These are phyloP conservation scores for Dendrolimus houi DNA, from an alignment of 2,888 invertebrate genomes.

Conservation along the genomic window DNA sequence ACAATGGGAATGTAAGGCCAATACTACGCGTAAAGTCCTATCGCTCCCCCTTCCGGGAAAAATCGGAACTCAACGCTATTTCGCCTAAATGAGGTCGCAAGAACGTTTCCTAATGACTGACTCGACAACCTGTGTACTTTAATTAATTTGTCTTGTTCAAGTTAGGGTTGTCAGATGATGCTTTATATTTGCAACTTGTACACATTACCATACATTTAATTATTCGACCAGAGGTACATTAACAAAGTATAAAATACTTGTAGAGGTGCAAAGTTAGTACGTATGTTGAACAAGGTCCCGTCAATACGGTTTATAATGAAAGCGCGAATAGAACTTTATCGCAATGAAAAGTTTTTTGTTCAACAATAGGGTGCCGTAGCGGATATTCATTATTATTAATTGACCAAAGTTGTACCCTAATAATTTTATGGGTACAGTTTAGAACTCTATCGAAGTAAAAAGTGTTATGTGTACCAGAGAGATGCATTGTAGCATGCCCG, in stretches of 20 bases:
- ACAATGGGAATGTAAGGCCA: slow-evolving; percentile 33
- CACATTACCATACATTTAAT: too few relatives aligned
- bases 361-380: slow-evolving; percentile 47
- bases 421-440: slow-evolving; percentile 48
- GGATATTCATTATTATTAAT: slow-evolving; percentile 66
- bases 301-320: slow-evolving; percentile 38
- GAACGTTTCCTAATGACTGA: slow-evolving; percentile 35
- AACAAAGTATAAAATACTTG: too few relatives aligned
- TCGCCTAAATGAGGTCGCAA: slow-evolving; percentile 26
- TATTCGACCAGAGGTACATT: too few relatives aligned
- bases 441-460: slow-evolving; percentile 49
- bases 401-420: slow-evolving; percentile 56
- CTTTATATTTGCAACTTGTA: too few relatives aligned
- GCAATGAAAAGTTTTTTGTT: slow-evolving; percentile 51
- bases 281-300: too few relatives aligned
- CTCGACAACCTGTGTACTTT: slow-evolving; percentile 31
- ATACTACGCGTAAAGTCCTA: slow-evolving; percentile 37
- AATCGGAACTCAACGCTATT: slow-evolving; percentile 25
- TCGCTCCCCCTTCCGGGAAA: slow-evolving; percentile 46
- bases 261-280: too few relatives aligned
- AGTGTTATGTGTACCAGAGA: slow-evolving; percentile 29
- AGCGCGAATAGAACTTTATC: slow-evolving; percentile 52
- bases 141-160: slow-evolving; percentile 17
- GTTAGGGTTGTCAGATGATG: too few relatives aligned
- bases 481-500: slow-evolving; percentile 52